Conservation (phyloP, 2,797 vertebrate genomes). For the Garrulus glandarius region DNA sequence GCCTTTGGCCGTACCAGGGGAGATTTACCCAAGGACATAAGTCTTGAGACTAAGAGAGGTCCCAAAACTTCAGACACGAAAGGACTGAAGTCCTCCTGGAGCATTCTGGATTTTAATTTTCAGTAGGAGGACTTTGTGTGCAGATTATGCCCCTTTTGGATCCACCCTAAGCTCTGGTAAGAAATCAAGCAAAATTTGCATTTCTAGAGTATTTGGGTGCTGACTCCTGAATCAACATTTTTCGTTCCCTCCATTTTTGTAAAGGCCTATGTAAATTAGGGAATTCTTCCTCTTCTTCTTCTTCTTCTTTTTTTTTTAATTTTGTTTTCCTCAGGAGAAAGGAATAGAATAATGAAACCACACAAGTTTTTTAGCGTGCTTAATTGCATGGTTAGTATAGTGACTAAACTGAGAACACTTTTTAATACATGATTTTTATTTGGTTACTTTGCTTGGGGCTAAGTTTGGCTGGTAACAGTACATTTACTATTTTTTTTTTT, state of each 20-base stretch:
- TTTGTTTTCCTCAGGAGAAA: background rate
- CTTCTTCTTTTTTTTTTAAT: background rate
- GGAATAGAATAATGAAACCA: background rate
- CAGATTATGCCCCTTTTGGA: background rate
- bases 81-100: background rate
- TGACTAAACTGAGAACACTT: background rate
- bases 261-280: background rate
- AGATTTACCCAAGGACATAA: background rate
- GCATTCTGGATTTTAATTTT: background rate
- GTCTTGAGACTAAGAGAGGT: background rate
- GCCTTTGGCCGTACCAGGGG: background rate
- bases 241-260: background rate
- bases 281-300: background rate
- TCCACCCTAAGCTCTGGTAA: background rate
- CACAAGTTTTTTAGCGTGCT: background rate
- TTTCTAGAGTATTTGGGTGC: background rate
- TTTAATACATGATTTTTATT: background rate
- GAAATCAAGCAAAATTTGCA: background rate
- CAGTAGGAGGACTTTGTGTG: background rate
- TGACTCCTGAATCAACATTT: background rate
- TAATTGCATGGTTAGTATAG: background rate
- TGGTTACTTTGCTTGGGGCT: background rate
- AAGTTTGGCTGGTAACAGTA: background rate
- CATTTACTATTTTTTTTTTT: background rate
- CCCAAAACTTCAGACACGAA: accelerated